Evolutionary conservation across 64 coral and sea anemone genomes (phyloP), one percentile per base, ranked within the genome.

Genomic region (Exaiptasia diaphana): DNA sequence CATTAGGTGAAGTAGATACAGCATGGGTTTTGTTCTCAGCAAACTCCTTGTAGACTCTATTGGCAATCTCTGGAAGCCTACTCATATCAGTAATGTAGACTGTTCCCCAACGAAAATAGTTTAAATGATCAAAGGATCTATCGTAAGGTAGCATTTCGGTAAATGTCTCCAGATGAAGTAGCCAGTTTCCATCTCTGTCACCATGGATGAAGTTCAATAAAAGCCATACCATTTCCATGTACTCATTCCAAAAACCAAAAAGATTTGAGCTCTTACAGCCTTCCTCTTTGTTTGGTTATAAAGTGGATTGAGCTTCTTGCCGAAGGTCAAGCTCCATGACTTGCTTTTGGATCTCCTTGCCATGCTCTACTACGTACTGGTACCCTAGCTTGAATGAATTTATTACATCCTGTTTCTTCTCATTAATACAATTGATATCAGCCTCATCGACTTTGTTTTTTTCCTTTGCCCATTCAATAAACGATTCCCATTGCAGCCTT

Each of bases 211-310:
- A 88, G 38, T 31, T 12, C 28, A 77, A 36, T 42, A 77, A 37
- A 17, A 57, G 46, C 44, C 73, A 58, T 4, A 87, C 83, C 83
- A 87, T 87, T 8, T 86, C 34, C 38, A 87, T 76, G 49, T 87
- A 87, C 27, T 60, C 62, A 49, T 52, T 57, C 74, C 84, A 87
- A 67, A 77, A 80, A 49, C 30, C 61, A 65, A 65, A 65, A 0
- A 65, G 32, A 2, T 28, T 18, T 18, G 61, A 65, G 2, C 61
- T 37, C 61, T 65, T 37, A 20, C 61, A 65, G 9, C 61, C 61
- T 5, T 65, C 1, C 14, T 38, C 32, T 37, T 65, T 65, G 61
- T 38, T 37, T 65, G 14, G 0, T 65, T 65, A 5, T 35, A 38
- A 6, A 38, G 61, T n/a, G 61, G 61, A 4, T 5, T 37, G 17